These are phyloP conservation scores for Garra rufa DNA, from an alignment of 2,113 vertebrate species.

Conservation along the genomic window DNA sequence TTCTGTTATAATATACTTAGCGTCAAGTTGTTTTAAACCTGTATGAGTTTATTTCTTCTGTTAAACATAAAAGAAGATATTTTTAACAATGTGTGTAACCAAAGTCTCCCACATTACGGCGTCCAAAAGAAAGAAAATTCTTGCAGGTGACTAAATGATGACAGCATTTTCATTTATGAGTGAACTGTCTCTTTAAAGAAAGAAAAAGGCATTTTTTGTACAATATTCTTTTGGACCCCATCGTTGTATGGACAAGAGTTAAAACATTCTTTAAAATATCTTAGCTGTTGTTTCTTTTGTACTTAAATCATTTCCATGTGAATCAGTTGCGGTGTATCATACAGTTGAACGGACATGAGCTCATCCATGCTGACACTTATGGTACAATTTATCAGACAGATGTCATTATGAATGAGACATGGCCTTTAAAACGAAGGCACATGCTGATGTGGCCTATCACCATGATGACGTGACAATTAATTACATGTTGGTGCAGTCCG, in stretches of 20 bases:
- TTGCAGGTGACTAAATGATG: too few relatives aligned
- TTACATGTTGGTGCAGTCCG: neutral
- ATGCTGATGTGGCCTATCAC: slow-evolving; percentile 3
- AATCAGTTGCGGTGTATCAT: neutral
- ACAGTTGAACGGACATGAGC: neutral
- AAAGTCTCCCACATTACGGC: too few relatives aligned
- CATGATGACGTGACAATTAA: neutral
- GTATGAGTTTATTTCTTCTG: too few relatives aligned
- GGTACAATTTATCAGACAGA: slow-evolving; percentile 7
- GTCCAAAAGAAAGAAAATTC: neutral
- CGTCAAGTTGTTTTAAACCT: too few relatives aligned
- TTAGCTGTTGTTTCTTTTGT: neutral
- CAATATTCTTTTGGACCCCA: neutral
- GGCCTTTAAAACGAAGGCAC: neutral
- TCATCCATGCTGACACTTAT: neutral
- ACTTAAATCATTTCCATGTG: neutral
- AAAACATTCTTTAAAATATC: neutral
- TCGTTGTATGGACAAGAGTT: neutral
- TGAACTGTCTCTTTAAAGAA: neutral
- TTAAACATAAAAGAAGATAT: too few relatives aligned
- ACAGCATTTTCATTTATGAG: too few relatives aligned
- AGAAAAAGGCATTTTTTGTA: neutral
- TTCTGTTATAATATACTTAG: too few relatives aligned
- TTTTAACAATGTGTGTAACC: too few relatives aligned
- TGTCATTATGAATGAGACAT: slow-evolving; percentile 15